phyloP scores from a whole-genome alignment of 2,888 invertebrate species.

The Prenolepis imparis region DNA sequence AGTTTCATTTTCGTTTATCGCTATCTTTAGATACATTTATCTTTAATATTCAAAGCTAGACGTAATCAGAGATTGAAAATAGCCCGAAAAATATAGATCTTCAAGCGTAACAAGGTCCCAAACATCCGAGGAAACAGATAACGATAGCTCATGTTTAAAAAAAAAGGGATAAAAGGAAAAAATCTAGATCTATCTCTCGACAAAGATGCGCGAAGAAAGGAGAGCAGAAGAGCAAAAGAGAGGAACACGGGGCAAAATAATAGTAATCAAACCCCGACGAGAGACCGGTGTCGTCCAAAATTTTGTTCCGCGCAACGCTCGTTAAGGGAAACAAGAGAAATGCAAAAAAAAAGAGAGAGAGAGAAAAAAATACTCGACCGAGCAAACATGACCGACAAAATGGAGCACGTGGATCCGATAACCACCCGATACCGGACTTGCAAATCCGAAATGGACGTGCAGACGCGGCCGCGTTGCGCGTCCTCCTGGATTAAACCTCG shows the following conservation, averaged over 20 bases:
- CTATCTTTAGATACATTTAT: background rate
- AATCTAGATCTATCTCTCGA: slow-evolving; percentile 20
- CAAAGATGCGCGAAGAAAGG: slow-evolving; percentile 22
- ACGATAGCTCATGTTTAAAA: background rate
- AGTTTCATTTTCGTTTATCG: background rate
- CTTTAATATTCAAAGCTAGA: background rate
- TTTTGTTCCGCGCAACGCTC: slow-evolving; percentile 45
- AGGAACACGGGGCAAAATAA: slow-evolving; percentile 26
- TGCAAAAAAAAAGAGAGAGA: slow-evolving; percentile 19
- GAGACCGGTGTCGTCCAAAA: slow-evolving; percentile 46
- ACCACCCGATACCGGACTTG: slow-evolving; percentile 53
- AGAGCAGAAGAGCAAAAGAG: slow-evolving; percentile 35
- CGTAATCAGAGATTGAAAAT: background rate
- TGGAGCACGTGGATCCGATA: slow-evolving; percentile 50
- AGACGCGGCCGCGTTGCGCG: background rate
- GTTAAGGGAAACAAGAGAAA: slow-evolving; percentile 49
- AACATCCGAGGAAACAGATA: slow-evolving; percentile 12
- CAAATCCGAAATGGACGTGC: slow-evolving; percentile 55
- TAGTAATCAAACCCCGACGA: slow-evolving; percentile 45
- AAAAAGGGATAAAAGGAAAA: background rate
- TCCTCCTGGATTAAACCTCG: slow-evolving; percentile 51
- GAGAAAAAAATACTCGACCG: slow-evolving; percentile 3
- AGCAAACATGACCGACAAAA: slow-evolving; percentile 25
- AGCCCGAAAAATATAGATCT: background rate
- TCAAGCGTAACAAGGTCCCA: background rate